Percentiles rank a stretch among this genome's conserved stretches.
These are phyloP conservation scores for Salvelinus namaycush DNA, from an alignment of 2,113 vertebrate species.

Conservation along the genomic window DNA sequence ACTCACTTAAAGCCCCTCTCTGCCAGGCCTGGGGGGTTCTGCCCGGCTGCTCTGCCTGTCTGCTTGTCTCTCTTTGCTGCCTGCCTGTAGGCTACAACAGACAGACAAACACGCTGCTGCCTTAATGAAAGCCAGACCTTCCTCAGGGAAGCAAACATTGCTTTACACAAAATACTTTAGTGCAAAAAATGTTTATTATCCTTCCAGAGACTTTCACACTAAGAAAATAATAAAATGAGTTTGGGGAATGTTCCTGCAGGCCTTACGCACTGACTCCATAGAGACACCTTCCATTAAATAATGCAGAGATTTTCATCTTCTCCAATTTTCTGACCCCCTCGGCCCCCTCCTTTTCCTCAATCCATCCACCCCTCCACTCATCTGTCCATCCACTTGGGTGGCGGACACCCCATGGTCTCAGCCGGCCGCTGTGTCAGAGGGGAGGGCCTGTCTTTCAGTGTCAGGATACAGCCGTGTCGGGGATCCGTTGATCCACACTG, in stretches of 20 bases:
- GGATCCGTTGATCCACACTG: constrained; percentile 32
- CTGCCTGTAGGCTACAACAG: constrained; percentile 23
- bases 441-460: constrained; percentile 76
- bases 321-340: neutral
- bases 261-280: constrained; percentile 46
- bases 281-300: constrained; percentile 30
- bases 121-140: constrained; percentile 72
- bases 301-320: constrained; percentile 4
- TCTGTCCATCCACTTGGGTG: constrained; percentile 67
- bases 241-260: constrained; percentile 35
- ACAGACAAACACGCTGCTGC: constrained; percentile 24
- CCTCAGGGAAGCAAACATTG: constrained; percentile 62
- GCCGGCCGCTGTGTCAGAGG: constrained; percentile 63
- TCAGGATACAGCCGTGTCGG: constrained; percentile 51
- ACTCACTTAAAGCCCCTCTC: constrained; percentile 16
- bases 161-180: constrained; percentile 70
- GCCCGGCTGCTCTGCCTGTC: neutral
- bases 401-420: constrained; percentile 57
- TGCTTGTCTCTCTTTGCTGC: neutral
- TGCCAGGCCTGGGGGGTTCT: constrained; percentile 3
- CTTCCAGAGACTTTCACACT: constrained; percentile 56
- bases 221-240: constrained; percentile 45
- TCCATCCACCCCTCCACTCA: constrained; percentile 40
- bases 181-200: constrained; percentile 70
- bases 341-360: neutral